Evolutionary conservation across 1,140 invertebrate genomes (phyloP), one percentile per base, ranked within the genome.

Genomic region (Penaeus japonicus): DNA sequence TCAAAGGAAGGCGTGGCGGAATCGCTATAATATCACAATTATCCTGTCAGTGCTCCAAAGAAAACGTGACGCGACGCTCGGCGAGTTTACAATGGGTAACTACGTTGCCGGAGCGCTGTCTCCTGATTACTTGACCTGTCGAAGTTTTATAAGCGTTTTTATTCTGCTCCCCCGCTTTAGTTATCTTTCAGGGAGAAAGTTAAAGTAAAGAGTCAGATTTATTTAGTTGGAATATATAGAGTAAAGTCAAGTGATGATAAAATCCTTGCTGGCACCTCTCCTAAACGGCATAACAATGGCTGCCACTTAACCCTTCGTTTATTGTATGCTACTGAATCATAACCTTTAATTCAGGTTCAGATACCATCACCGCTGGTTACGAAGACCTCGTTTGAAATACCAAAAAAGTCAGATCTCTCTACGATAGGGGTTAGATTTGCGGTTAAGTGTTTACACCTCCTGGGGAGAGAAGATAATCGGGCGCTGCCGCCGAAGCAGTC

Each of bases 301-400:
- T 32, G 84, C 62, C 84, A 85, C 84, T 79, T 79, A 85, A 85
- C 84, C 65, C 84, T 47, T 27, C 30, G n/a, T 47, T 85, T 79
- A 85, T 59, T 77, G 75, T 85, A 55, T 18, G 73, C 75, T 77
- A 78, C 55, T 79, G 84, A 85, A 79, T 85, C 75, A 35, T 15
- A 85, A 54, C 84, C 84, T 57, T 85, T 78, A 85, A 85, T 79
- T 85, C 84, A 39, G 84, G 75, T 78, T 77, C 84, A 85, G 73
- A 85, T 85, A 85, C 55, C 84, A 59, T 85, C 65, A 18, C 47
- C 27, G 75, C 53, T 78, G 55, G 84, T 85, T 85, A 79, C 75
- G 54, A 85, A 79, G 75, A 85, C 65, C 65, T 84, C 83, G 62
- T 73, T 54, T 15, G 83, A 54, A 62, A 75, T 47, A 54, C 75